phyloP scores from a whole-genome alignment of 1,140 invertebrate genomes.

The Bicyclus anynana region DNA sequence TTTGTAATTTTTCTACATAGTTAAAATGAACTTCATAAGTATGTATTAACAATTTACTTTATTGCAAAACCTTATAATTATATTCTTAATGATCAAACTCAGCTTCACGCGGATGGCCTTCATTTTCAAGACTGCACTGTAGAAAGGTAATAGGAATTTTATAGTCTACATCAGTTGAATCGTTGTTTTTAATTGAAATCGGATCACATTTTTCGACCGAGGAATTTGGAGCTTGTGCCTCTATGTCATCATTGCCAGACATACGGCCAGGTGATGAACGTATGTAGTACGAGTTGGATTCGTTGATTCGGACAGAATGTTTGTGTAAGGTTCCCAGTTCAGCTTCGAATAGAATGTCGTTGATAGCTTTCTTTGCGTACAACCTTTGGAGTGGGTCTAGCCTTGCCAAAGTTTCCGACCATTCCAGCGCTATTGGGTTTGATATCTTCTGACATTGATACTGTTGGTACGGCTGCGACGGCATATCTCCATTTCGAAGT shows the following conservation, averaged over 20 bases:
- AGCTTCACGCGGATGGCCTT: background rate
- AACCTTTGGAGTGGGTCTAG: constrained; percentile 27
- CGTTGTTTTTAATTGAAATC: background rate
- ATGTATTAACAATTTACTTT: too few species aligned
- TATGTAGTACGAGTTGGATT: background rate
- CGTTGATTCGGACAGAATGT: constrained; percentile 29
- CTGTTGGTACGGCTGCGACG: background rate
- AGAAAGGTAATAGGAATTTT: background rate
- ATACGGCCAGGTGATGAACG: background rate
- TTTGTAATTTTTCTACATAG: too few species aligned
- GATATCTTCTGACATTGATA: constrained; percentile 2
- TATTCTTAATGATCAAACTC: background rate
- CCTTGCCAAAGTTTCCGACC: constrained; percentile 27
- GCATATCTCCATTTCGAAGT: background rate
- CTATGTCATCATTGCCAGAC: background rate
- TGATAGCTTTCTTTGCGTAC: constrained; percentile 35
- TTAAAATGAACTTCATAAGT: too few species aligned
- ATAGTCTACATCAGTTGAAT: background rate
- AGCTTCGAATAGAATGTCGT: constrained; percentile 31
- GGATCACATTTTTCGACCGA: background rate
- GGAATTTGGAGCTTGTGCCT: background rate
- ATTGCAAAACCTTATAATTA: too few species aligned
- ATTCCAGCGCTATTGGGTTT: constrained; percentile 13
- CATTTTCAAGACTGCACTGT: background rate
- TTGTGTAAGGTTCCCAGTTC: constrained; percentile 30